Evolutionary conservation across 2,797 vertebrate genomes (phyloP), one percentile per base, ranked within the genome.

Genomic region (Centropyge bicolor): DNA sequence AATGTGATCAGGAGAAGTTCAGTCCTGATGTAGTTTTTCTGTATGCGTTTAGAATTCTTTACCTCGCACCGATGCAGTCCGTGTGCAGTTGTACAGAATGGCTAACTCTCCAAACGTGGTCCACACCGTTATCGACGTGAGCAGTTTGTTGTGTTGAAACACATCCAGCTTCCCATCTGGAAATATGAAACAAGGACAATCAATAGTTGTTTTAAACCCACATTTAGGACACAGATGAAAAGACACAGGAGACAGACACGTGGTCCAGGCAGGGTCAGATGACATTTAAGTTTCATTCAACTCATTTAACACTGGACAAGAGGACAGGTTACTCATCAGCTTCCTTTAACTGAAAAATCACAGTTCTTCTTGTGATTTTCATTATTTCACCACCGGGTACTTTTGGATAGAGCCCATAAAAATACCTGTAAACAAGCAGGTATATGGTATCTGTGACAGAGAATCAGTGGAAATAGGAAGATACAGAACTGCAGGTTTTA

Each of bases 31-130:
- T 14, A 11, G 12, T 19, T 14, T 64, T 4, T 22, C 40, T 55
- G 46, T n/a, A 11, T 17, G 1, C 10, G 22, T 45, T 14, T 41
- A 11, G 27, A 46, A 62, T 1, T 11, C 6, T 48, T 86, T 93
- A 98, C 98, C 97, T 97, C 96, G 96, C 63, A 99, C 97, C 0
- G 97, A 98, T 1, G 97, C 97, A 0, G 97, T 99, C 84, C 97
- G 93, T 0, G 96, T 98, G 86, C 97, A 98, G 93, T 99, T 99
- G 92, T 98, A 98, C 46, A 99, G 94, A 79, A 99, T 97, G 56
- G 97, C 97, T 36, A 98, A 81, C 84, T 99, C 98, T 57, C 98
- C 97, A 91, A 99, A 99, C 0, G 97, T 95, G 7, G 97, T 98
- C 97, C 97, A 97, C 65, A 94, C 94, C 0, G 94, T 86, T 55